Conservation (phyloP, 2,888 invertebrate genomes). For the Caenorhabditis doughertyi region DNA sequence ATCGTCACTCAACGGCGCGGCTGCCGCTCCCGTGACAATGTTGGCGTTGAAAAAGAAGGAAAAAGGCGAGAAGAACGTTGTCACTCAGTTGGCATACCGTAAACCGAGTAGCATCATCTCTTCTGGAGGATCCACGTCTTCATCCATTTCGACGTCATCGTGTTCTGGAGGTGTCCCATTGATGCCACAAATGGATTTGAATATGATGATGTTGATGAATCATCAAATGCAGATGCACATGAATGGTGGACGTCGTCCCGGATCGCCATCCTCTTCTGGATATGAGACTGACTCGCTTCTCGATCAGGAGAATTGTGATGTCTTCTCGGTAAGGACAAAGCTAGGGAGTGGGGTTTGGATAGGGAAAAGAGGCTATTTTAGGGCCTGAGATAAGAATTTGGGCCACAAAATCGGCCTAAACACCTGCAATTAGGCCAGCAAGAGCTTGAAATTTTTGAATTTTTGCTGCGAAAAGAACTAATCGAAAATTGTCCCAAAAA, state of each 20-base stretch:
- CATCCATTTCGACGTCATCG: neutral
- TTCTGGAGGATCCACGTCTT: neutral
- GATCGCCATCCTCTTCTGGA: slow-evolving; percentile 56
- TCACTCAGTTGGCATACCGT: slow-evolving; percentile 51
- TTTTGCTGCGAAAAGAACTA: too few relatives aligned
- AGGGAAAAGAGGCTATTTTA: too few relatives aligned
- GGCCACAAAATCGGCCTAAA: too few relatives aligned
- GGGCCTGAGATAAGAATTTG: too few relatives aligned
- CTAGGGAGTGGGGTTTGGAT: too few relatives aligned
- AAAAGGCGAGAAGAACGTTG: slow-evolving; percentile 46
- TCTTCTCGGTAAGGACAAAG: slow-evolving; percentile 55
- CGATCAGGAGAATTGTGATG: slow-evolving; percentile 55
- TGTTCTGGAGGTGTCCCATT: too few relatives aligned
- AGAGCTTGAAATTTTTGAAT: too few relatives aligned
- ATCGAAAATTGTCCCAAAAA: too few relatives aligned
- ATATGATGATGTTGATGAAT: too few relatives aligned
- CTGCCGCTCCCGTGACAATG: slow-evolving; percentile 49
- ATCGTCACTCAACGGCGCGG: neutral
- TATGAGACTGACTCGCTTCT: slow-evolving; percentile 55
- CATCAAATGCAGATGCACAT: neutral
- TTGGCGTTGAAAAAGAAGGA: slow-evolving; percentile 61
- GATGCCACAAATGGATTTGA: too few relatives aligned
- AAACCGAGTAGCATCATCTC: slow-evolving; percentile 34
- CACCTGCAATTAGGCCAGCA: too few relatives aligned
- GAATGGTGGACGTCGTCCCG: slow-evolving; percentile 9